Conservation (phyloP, 2,113 vertebrate species). For the Argyrosomus japonicus region DNA sequence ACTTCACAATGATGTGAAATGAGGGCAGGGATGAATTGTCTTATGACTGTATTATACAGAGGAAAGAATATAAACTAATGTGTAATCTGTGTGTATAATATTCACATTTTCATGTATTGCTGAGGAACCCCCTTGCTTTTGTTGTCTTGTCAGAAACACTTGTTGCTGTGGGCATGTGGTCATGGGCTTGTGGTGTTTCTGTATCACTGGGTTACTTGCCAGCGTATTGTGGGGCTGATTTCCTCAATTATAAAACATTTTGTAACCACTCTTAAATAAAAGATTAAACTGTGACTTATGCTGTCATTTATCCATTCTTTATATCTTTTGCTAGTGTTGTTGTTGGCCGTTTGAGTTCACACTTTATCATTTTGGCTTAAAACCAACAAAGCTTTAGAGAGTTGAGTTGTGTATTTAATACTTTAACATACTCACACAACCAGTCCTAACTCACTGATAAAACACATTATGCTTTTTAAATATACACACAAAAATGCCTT, state of each 20-base stretch:
- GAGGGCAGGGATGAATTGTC: background rate
- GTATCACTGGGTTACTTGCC: background rate
- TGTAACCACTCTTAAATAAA: background rate
- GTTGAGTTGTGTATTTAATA: slow-evolving; percentile 13
- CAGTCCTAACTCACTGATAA: background rate
- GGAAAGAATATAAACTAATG: background rate
- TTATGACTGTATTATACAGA: background rate
- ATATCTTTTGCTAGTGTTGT: background rate
- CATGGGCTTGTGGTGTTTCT: slow-evolving; percentile 30
- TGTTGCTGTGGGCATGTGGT: slow-evolving; percentile 57
- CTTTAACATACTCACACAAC: background rate
- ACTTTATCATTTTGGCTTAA: background rate
- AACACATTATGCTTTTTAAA: background rate
- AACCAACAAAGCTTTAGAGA: background rate
- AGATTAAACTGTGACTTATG: background rate
- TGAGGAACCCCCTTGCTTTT: slow-evolving; percentile 60
- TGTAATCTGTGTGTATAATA: background rate
- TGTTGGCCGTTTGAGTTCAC: background rate
- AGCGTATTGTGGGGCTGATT: background rate
- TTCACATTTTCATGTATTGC: slow-evolving; percentile 14
- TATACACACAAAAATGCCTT: background rate
- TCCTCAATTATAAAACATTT: background rate
- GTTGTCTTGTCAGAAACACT: slow-evolving; percentile 80
- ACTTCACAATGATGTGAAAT: background rate
- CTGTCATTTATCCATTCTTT: background rate